phyloP scores from a whole-genome alignment of 2,113 vertebrate species.

The Candoia aspera region DNA sequence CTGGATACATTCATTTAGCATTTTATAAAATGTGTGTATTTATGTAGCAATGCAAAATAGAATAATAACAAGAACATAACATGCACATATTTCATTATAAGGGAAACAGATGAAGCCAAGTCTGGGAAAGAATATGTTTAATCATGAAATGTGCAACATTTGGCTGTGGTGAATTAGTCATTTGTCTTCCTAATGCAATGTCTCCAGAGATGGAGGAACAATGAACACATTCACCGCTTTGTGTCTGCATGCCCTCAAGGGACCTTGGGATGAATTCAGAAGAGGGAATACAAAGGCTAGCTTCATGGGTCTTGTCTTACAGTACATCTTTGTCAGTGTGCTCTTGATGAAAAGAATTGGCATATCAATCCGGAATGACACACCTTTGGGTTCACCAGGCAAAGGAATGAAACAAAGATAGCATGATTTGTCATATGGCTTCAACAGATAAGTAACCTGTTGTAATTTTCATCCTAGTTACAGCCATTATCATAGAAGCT shows the following conservation, averaged over 20 bases:
- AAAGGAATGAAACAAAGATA: constrained; percentile 33
- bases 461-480: background rate
- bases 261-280: constrained; percentile 33
- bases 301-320: background rate
- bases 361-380: constrained; percentile 25
- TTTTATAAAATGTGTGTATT: constrained; percentile 70
- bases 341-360: background rate
- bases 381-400: background rate
- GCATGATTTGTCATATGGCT: constrained; percentile 43
- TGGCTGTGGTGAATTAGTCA: constrained; percentile 61
- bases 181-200: constrained; percentile 71
- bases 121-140: constrained; percentile 63
- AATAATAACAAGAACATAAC: constrained; percentile 46
- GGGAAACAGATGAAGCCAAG: constrained; percentile 67
- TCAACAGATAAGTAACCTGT: constrained; percentile 9
- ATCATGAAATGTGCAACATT: constrained; percentile 69
- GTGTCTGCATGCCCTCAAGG: constrained; percentile 33
- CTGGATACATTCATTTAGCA: constrained; percentile 52
- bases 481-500: background rate
- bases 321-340: constrained; percentile 10
- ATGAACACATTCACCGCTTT: constrained; percentile 43
- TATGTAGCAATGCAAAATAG: constrained; percentile 68
- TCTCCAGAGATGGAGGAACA: constrained; percentile 36
- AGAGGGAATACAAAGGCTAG: background rate
- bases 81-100: constrained; percentile 68